A percentile compares a stretch with the other conserved stretches of the same genome.
phyloP scores from a whole-genome alignment of 2,797 vertebrate genomes.

The Aldrovandia affinis region DNA sequence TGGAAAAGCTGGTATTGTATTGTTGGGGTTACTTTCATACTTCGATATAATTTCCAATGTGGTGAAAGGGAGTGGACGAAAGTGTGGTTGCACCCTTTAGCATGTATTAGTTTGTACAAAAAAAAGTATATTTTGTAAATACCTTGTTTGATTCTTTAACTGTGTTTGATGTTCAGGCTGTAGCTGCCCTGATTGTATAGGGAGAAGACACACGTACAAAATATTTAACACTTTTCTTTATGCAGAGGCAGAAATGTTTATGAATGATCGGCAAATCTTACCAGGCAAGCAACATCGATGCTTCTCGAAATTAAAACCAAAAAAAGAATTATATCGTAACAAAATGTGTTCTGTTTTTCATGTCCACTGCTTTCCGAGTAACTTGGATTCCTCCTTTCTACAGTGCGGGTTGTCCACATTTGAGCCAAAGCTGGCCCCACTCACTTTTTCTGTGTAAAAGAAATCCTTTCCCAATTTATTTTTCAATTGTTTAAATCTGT shows the following conservation, averaged over 20 bases:
- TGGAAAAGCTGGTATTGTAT: conserved; percentile 46
- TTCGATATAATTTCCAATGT: conserved; percentile 47
- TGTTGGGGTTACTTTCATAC: conserved; percentile 53
- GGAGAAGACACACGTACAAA: conserved; percentile 40
- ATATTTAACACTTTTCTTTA: conserved; percentile 76
- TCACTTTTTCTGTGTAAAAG: no score
- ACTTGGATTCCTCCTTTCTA: background rate
- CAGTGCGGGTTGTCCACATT: background rate
- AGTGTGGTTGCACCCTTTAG: conserved; percentile 6
- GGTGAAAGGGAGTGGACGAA: conserved; percentile 32
- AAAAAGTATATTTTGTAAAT: conserved; percentile 85
- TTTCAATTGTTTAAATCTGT: no score
- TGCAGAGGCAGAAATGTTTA: conserved; percentile 82
- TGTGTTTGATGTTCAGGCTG: conserved; percentile 77
- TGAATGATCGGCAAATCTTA: conserved; percentile 77
- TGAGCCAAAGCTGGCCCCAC: background rate
- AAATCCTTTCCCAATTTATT: no score
- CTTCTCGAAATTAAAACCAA: conserved; percentile 73
- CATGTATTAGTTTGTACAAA: conserved; percentile 73
- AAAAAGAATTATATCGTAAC: conserved; percentile 61
- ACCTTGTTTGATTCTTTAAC: conserved; percentile 74
- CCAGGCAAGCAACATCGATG: conserved; percentile 80
- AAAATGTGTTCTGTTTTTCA: conserved; percentile 12
- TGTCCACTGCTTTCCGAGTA: background rate
- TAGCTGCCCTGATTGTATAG: conserved; percentile 84